Base-by-base conservation (phyloP, 2,113 vertebrate species). In the Lepus timidus region DNA sequence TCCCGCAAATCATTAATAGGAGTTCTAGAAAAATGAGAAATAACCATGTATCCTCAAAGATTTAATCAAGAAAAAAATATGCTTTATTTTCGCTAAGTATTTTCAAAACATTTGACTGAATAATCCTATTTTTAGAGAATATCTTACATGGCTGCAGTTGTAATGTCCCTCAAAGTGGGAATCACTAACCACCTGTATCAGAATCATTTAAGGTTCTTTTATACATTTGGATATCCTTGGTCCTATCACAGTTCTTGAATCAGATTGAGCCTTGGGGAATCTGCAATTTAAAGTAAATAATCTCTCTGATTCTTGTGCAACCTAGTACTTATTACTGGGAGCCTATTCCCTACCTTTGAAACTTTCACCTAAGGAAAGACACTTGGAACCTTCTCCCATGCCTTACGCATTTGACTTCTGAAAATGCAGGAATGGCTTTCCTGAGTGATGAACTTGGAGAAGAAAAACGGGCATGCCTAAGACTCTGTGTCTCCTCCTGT, bases 41-140 rank as follows among this genome's bases (percentile, higher is more conserved):
- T 85, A 74, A 16, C 17, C 29, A 27, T 6, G 16, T 33, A 65
- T 84, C 20, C 16, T 80, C 31, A 88, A 88, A 64, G 8, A 49
- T 82, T 39, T 73, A 87, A 85, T 90, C 7, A 88, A 95, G 19
- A 90, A 91, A 78, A 91, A 91, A 76, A n/a, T 65, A 27, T 55
- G 16, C 27, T 84, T 87, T 31, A 29, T 83, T 55, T 36, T 31
- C 52, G 73, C 13, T 3, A 67, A 33, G 6, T 80, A 76, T 86
- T 88, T 91, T 81, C 27, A 62, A 85, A 84, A 82, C 49, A 79
- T 75, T 95, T 73, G 22, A 51, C 36, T 79, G 64, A n/a, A 17
- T 80, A 91, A 86, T 75, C 19, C 75, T 0, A n/a, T 27, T 76
- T 68, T 29, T 61, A 14, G 58, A 90, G 49, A 93, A 49, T 1